Evolutionary conservation across 1,140 invertebrate species (phyloP).

Genomic region (Cotesia chilonis): DNA sequence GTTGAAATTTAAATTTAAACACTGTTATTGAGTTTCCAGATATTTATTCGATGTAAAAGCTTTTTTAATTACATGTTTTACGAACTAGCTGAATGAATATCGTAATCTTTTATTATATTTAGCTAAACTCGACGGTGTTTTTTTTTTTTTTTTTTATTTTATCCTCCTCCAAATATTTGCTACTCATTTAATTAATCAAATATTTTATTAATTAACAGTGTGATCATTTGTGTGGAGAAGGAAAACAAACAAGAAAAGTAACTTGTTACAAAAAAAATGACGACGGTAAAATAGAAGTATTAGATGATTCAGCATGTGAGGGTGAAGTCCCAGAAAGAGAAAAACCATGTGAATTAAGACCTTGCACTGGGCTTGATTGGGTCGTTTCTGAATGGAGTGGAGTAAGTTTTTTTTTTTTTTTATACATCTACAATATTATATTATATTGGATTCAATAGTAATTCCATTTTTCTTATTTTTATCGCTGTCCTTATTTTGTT

Average conservation of each 20-base stretch:
- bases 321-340: conserved; percentile 75
- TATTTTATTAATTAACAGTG: conserved; percentile 70
- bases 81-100: too few species aligned
- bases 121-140: too few species aligned
- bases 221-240: conserved; percentile 86
- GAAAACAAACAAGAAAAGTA: conserved; percentile 77
- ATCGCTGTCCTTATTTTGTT: conserved; percentile 39
- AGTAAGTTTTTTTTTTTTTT: conserved; percentile 68
- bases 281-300: conserved; percentile 73
- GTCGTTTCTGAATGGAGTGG: conserved; percentile 87
- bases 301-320: conserved; percentile 77
- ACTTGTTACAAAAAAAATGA: conserved; percentile 79
- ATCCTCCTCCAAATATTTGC: neutral
- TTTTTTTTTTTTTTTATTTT: neutral
- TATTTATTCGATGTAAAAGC: neutral
- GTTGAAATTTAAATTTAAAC: too few species aligned
- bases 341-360: conserved; percentile 77
- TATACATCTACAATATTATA: conserved; percentile 35
- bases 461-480: conserved; percentile 43
- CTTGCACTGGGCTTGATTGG: conserved; percentile 94
- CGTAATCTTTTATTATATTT: too few species aligned
- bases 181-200: conserved; percentile 5
- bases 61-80: too few species aligned
- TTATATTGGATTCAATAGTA: conserved; percentile 29
- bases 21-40: neutral